Evolutionary conservation across 2,797 vertebrate genomes (phyloP), one percentile per base, ranked within the genome.

Genomic region (Harpagifer antarcticus): DNA sequence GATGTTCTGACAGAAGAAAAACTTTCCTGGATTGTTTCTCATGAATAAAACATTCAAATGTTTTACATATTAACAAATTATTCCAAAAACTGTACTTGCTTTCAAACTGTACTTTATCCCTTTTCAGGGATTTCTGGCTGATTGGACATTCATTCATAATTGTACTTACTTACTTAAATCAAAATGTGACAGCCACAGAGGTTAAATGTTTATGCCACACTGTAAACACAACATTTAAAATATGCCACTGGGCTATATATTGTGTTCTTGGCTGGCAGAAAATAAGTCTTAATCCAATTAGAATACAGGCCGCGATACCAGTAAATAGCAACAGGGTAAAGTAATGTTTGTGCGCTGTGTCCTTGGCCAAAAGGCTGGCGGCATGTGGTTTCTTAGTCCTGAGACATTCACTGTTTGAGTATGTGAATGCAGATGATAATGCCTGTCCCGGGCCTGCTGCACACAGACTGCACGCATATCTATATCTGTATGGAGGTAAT

Each of bases 351-450:
- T 49, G 55, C 57, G 2, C 20, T 23, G 49, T 68, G 69, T 86
- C 83, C 62, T 83, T 74, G 55, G 52, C 59, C 45, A 49, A 54
- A 37, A 37, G 3, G 12, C 33, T 55, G 23, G 19, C 48, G 71
- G 70, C 42, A 76, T 56, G 48, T 73, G 40, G 17, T 57, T 44
- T 76, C 68, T 67, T 20, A 62, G 23, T 49, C 11, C 50, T 72
- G 48, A 61, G 69, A 81, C 27, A 0, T 61, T 17, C n/a, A 47
- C 15, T 49, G 40, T 78, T 78, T 61, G 45, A 53, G 42, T 27
- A 47, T 17, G 12, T n/a, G 58, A 83, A 81, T 83, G 59, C 37
- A 84, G 83, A 85, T 72, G 37, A 64, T 74, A 84, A 61, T 8
- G 9, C 42, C n/a, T 3, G 2, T 50, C n/a, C 27, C 45, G n/a